A percentile compares a stretch with the other conserved stretches of the same genome.
These are phyloP conservation scores for Otus sunia DNA, from an alignment of 2,113 vertebrate genomes.

Conservation along the genomic window DNA sequence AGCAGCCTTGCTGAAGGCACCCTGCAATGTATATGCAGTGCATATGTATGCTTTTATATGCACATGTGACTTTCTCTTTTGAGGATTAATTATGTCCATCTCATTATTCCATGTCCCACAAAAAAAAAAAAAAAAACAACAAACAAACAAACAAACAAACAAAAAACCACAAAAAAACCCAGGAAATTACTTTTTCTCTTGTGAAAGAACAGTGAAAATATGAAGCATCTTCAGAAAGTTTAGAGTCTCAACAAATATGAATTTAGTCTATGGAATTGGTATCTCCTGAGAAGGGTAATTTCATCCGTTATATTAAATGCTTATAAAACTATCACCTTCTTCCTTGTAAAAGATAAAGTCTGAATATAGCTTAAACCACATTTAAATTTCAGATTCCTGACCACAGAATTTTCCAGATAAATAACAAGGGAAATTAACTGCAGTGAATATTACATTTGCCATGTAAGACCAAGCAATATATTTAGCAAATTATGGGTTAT, in stretches of 20 bases:
- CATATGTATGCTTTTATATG: not conserved
- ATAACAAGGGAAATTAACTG: slow-evolving; percentile 9
- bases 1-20: not conserved
- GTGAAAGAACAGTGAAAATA: not conserved
- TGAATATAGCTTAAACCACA: not conserved
- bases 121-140: not conserved
- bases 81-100: not conserved
- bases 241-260: not conserved
- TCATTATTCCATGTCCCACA: not conserved
- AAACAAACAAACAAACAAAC: not conserved
- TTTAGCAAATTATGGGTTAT: not conserved
- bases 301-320: not conserved
- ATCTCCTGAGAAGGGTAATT: not conserved
- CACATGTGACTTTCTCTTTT: not conserved
- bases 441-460: not conserved
- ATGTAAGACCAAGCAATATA: not conserved
- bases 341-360: not conserved
- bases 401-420: not conserved
- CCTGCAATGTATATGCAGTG: not conserved
- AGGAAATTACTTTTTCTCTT: not conserved
- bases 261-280: not conserved
- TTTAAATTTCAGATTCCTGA: slow-evolving; percentile 16
- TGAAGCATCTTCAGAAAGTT: not conserved
- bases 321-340: not conserved
- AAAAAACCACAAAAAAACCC: not conserved